Conservation (phyloP, 2,888 invertebrate genomes). For the Baronia brevicornis region DNA sequence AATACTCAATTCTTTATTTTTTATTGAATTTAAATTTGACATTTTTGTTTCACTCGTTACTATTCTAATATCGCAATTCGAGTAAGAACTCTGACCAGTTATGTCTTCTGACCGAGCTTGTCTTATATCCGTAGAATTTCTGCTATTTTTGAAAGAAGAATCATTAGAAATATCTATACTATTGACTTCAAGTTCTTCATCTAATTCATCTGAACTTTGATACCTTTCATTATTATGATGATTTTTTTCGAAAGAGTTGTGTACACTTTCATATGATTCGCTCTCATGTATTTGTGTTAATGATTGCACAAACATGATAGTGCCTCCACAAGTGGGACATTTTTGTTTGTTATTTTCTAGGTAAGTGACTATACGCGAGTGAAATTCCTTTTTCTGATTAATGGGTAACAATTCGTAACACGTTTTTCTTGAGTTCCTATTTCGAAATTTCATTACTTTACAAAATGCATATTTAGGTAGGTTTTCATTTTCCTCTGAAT, state of each 20-base stretch:
- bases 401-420: constrained; percentile 72
- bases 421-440: constrained; percentile 60
- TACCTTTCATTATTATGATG: constrained; percentile 11
- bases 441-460: constrained; percentile 73
- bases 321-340: constrained; percentile 68
- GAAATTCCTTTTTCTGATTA: constrained; percentile 74
- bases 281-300: constrained; percentile 24
- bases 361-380: constrained; percentile 64
- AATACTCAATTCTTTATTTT: constrained; percentile 20
- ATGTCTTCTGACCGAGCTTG: constrained; percentile 21
- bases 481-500: constrained; percentile 39
- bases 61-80: constrained; percentile 9
- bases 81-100: constrained; percentile 7
- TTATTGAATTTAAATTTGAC: constrained; percentile 13
- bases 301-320: constrained; percentile 49
- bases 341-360: constrained; percentile 66
- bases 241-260: constrained; percentile 6
- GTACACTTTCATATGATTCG: constrained; percentile 3
- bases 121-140: constrained; percentile 12
- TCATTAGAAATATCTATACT: constrained; percentile 10
- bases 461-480: constrained; percentile 75
- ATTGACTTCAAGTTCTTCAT: constrained; percentile 14
- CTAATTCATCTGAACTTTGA: constrained; percentile 8
- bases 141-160: constrained; percentile 1
- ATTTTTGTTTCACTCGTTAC: constrained; percentile 16